phyloP scores from a whole-genome alignment of 2,797 vertebrate species.

The Muscicapa comitata region DNA sequence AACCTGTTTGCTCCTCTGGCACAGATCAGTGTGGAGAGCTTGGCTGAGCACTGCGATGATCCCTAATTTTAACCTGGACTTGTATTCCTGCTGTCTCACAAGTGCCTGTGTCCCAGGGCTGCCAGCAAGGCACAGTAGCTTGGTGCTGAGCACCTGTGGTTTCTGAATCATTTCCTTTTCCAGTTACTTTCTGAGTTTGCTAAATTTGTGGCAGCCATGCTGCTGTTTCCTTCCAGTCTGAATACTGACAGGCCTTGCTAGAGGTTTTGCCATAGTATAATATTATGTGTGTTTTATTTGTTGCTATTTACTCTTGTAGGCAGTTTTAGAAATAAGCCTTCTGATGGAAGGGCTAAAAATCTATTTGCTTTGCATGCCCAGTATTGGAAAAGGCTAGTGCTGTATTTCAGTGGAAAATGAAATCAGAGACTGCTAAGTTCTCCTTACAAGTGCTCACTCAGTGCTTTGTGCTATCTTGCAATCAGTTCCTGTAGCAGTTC shows the following conservation, averaged over 20 bases:
- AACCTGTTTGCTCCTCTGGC: background rate
- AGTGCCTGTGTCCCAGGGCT: background rate
- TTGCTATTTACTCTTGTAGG: background rate
- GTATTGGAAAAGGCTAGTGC: background rate
- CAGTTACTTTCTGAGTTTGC: conserved; percentile 1
- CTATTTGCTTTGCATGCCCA: background rate
- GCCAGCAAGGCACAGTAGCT: background rate
- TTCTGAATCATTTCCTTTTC: conserved; percentile 68
- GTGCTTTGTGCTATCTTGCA: background rate
- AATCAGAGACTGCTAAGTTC: background rate
- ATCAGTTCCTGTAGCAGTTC: background rate
- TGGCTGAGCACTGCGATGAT: background rate
- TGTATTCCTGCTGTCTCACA: background rate
- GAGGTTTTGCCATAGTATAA: background rate
- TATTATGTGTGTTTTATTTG: background rate
- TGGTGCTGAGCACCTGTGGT: conserved; percentile 41
- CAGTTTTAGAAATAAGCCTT: background rate
- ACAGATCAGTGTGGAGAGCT: background rate
- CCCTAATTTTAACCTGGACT: background rate
- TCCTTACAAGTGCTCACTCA: background rate
- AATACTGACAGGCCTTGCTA: background rate
- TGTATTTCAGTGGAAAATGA: background rate
- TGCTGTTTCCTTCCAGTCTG: conserved; percentile 20
- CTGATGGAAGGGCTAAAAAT: background rate
- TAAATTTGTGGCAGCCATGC: background rate